phyloP scores from a whole-genome alignment of 1,140 invertebrate genomes.

The Drosophila rhopaloa region DNA sequence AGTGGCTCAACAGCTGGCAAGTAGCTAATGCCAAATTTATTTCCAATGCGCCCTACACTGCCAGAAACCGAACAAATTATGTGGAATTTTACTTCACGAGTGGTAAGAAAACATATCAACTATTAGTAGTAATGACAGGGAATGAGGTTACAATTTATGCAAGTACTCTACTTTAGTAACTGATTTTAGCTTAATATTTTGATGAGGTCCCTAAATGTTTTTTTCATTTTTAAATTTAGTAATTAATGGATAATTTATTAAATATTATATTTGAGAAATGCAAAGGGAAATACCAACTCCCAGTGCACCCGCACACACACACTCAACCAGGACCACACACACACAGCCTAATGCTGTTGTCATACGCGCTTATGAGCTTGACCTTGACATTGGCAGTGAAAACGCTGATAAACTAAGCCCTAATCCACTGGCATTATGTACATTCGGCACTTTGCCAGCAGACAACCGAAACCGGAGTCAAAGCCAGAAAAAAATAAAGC shows the following conservation, averaged over 20 bases:
- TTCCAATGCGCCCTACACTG: conserved; percentile 36
- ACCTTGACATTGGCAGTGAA: conserved; percentile 78
- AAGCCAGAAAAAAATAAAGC: conserved; percentile 1
- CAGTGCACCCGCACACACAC: conserved; percentile 8
- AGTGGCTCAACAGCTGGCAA: conserved; percentile 68
- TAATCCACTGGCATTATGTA: conserved; percentile 82
- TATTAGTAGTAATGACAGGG: no score
- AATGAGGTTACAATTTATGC: no score
- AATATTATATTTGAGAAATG: no score
- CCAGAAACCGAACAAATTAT: not conserved
- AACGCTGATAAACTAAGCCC: conserved; percentile 78
- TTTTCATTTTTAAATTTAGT: no score
- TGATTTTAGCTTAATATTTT: no score
- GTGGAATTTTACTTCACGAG: no score
- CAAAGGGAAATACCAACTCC: not conserved
- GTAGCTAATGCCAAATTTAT: conserved; percentile 62
- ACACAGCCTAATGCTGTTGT: conserved; percentile 61
- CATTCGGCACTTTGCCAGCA: conserved; percentile 66
- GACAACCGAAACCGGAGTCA: conserved; percentile 19
- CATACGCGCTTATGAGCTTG: conserved; percentile 79
- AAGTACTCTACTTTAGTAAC: no score
- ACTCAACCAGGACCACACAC: not conserved
- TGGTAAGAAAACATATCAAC: no score
- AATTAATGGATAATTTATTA: no score
- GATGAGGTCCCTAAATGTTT: no score